A percentile compares a stretch with the other conserved stretches of the same genome.
Evolutionary conservation across 2,797 vertebrate species (phyloP).

Genomic region (Liasis olivaceus): DNA sequence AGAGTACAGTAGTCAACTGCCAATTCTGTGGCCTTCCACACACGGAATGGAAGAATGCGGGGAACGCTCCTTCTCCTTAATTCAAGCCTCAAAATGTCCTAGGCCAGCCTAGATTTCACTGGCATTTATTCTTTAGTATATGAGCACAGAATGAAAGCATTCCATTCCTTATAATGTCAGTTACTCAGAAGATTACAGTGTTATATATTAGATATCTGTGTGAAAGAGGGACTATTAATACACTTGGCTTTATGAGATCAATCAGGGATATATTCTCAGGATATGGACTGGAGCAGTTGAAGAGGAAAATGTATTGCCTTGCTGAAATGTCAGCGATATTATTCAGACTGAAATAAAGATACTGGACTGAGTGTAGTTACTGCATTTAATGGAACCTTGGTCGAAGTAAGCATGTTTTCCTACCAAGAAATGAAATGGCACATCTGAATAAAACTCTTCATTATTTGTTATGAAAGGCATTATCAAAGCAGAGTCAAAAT

Average conservation of each 20-base stretch:
- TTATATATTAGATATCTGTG: background rate
- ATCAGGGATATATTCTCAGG: background rate
- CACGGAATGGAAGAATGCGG: background rate
- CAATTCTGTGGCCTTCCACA: background rate
- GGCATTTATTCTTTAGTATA: background rate
- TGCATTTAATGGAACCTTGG: background rate
- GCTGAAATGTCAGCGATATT: background rate
- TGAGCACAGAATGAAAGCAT: background rate
- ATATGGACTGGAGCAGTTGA: rapidly evolving
- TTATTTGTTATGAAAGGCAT: background rate
- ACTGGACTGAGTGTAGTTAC: background rate
- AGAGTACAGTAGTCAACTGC: background rate
- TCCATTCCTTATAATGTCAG: background rate
- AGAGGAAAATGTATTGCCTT: conserved; percentile 5
- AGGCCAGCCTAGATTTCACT: background rate
- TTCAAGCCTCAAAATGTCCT: background rate
- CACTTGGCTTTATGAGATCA: background rate
- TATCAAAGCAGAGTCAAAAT: background rate
- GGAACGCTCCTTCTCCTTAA: background rate
- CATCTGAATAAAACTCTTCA: background rate
- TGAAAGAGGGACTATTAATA: background rate
- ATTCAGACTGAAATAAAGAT: background rate
- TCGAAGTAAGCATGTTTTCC: background rate
- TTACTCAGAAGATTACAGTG: background rate
- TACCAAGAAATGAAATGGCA: background rate